Conservation (phyloP, 2,888 invertebrate genomes). For the Helicoverpa assulta region DNA sequence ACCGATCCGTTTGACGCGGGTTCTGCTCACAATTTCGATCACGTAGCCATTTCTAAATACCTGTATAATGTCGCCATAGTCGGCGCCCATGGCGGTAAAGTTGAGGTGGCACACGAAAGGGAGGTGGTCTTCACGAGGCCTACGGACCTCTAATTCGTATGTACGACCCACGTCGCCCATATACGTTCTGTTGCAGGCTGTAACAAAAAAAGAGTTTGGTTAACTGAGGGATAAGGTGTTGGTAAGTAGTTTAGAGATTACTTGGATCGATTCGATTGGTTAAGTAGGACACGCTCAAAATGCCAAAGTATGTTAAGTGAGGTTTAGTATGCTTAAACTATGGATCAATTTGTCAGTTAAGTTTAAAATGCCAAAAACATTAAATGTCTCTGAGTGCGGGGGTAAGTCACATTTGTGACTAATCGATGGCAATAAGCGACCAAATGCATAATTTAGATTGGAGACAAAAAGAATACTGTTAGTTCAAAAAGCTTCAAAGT, state of each 20-base stretch:
- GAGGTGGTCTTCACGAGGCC: conserved; percentile 93
- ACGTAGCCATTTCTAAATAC: conserved; percentile 63
- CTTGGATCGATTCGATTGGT: neutral
- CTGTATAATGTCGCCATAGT: conserved; percentile 85
- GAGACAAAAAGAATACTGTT: no score
- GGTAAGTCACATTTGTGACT: no score
- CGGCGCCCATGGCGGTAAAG: conserved; percentile 94
- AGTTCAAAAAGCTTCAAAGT: no score
- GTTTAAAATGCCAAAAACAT: no score
- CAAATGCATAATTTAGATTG: no score
- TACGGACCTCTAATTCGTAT: conserved; percentile 94
- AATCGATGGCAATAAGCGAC: no score
- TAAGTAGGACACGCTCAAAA: no score
- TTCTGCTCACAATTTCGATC: conserved; percentile 44
- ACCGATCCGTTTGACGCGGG: conserved; percentile 59
- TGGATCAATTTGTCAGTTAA: no score
- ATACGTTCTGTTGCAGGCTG: conserved; percentile 96
- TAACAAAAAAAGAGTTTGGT: conserved; percentile 46
- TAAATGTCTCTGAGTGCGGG: no score
- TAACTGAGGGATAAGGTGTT: neutral
- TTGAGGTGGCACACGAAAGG: conserved; percentile 95
- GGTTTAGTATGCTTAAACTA: no score
- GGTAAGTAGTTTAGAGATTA: neutral
- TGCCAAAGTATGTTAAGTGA: no score
- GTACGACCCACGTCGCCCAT: conserved; percentile 95